A percentile compares a stretch with the other conserved stretches of the same genome.
phyloP scores from a whole-genome alignment of 2,113 vertebrate species.

The Syrrhaptes paradoxus region DNA sequence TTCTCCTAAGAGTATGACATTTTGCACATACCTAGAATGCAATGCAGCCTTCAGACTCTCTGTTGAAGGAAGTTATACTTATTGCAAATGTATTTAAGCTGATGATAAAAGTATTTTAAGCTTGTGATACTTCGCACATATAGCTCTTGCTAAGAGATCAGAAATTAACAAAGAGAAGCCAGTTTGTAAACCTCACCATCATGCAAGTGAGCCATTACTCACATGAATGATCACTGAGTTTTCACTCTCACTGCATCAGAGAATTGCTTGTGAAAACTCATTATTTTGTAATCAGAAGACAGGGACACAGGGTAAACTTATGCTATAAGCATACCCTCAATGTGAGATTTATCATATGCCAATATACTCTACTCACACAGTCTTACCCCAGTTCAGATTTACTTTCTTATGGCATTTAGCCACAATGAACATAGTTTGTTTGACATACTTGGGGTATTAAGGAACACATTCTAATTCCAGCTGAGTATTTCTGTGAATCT shows the following conservation, averaged over 20 bases:
- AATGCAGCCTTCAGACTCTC: neutral
- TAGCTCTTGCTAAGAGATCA: neutral
- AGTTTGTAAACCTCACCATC: neutral
- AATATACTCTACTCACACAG: neutral
- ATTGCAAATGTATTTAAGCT: neutral
- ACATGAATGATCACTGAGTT: neutral
- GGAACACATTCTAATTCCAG: neutral
- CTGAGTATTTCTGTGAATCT: neutral
- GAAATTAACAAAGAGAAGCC: neutral
- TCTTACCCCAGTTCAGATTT: neutral
- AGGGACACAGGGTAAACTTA: neutral
- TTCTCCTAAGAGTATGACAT: neutral
- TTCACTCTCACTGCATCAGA: neutral
- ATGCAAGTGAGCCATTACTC: neutral
- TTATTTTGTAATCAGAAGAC: constrained; percentile 1
- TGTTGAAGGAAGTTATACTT: neutral
- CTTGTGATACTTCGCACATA: neutral
- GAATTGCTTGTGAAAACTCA: constrained; percentile 5
- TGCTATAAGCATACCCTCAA: neutral
- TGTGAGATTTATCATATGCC: neutral
- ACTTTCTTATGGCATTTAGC: neutral
- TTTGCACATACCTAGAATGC: neutral
- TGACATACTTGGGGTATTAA: neutral
- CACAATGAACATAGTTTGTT: neutral
- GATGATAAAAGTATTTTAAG: neutral